phyloP scores from a whole-genome alignment of 2,797 vertebrate species.

The Silurus lanzhouensis region DNA sequence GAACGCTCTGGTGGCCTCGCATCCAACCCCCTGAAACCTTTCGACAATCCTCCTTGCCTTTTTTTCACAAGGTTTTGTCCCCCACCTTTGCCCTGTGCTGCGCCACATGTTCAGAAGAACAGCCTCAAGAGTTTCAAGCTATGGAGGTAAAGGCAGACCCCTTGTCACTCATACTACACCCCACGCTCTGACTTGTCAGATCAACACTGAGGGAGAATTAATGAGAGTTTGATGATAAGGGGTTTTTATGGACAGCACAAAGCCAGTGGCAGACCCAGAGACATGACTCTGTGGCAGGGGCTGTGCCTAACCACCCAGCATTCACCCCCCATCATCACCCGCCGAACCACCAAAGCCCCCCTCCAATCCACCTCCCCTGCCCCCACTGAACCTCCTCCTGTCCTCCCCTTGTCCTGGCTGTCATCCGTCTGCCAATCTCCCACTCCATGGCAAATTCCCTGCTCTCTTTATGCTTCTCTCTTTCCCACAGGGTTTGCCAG shows the following conservation, averaged over 20 bases:
- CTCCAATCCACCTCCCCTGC: constrained; percentile 54
- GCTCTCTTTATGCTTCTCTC: constrained; percentile 88
- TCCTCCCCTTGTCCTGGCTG: constrained; percentile 90
- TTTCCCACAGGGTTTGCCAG: constrained; percentile 99
- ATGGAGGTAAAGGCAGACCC: constrained; percentile 76
- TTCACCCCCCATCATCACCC: constrained; percentile 67
- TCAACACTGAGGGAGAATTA: constrained; percentile 85
- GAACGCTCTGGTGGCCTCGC: constrained; percentile 54
- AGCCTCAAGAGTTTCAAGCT: constrained; percentile 83
- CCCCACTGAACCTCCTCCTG: constrained; percentile 77
- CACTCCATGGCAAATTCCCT: constrained; percentile 90
- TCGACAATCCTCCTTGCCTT: constrained; percentile 51
- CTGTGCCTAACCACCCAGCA: constrained; percentile 64
- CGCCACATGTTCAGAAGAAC: constrained; percentile 70
- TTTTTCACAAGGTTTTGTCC: constrained; percentile 46
- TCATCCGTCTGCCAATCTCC: constrained; percentile 99
- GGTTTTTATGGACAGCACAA: constrained; percentile 79
- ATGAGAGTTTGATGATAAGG: constrained; percentile 90
- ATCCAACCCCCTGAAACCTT: constrained; percentile 54
- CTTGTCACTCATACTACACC: constrained; percentile 58
- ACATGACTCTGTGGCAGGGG: constrained; percentile 91
- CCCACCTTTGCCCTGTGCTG: constrained; percentile 49
- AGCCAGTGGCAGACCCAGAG: constrained; percentile 82
- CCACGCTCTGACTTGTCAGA: constrained; percentile 77
- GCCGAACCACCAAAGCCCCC: constrained; percentile 75